Conservation (phyloP, 2,888 invertebrate genomes). For the Marronus borbonicus region DNA sequence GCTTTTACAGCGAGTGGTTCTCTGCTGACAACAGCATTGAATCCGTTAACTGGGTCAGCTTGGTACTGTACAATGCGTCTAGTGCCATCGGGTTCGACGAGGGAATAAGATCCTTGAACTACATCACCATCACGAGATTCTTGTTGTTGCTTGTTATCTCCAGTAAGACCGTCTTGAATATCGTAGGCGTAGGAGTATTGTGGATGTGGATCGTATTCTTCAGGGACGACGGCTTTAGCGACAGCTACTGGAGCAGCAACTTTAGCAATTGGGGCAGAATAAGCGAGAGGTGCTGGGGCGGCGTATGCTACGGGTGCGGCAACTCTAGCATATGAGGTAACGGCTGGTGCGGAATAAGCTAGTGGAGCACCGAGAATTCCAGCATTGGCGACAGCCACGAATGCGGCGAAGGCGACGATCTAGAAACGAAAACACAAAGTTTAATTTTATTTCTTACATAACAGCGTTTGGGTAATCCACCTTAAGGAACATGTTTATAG, state of each 20-base stretch:
- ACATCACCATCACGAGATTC: constrained; percentile 72
- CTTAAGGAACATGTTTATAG: constrained; percentile 46
- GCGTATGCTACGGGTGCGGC: constrained; percentile 57
- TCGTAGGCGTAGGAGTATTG: constrained; percentile 73
- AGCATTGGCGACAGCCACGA: constrained; percentile 57
- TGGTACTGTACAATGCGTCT: constrained; percentile 72
- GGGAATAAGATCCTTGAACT: constrained; percentile 72
- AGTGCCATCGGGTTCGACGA: constrained; percentile 73
- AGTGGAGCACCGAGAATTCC: constrained; percentile 49
- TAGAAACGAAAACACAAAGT: constrained; percentile 47
- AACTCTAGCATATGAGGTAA: not conserved
- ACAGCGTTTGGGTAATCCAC: constrained; percentile 8
- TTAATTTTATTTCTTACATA: constrained; percentile 5
- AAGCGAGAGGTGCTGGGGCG: constrained; percentile 45
- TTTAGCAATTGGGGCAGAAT: constrained; percentile 62
- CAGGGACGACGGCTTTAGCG: too few relatives aligned
- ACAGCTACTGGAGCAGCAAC: constrained; percentile 51
- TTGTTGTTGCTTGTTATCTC: constrained; percentile 72
- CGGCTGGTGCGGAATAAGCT: constrained; percentile 55
- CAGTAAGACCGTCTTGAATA: constrained; percentile 72
- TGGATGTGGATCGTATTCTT: constrained; percentile 68
- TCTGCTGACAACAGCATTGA: constrained; percentile 77
- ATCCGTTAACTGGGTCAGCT: constrained; percentile 75
- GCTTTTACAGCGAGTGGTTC: constrained; percentile 71
- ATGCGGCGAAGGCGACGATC: constrained; percentile 57